Conservation (phyloP, 2,888 invertebrate species). For the Hypselothyrea guttata region DNA sequence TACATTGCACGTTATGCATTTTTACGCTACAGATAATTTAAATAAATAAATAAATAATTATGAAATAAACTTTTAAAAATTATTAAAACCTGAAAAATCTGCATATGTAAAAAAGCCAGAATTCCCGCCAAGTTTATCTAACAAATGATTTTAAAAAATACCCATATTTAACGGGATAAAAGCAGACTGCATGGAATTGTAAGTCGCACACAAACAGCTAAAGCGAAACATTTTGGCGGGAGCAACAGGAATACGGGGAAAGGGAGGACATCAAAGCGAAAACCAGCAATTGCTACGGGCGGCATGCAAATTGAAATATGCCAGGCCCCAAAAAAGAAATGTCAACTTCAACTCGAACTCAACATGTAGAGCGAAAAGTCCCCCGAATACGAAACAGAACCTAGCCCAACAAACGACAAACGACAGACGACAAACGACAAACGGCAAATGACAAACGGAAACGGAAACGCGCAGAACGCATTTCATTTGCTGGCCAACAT, state of each 20-base stretch:
- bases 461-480: conserved; percentile 60
- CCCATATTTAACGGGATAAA: too few species aligned
- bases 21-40: too few species aligned
- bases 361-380: background rate
- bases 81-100: too few species aligned
- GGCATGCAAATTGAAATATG: conserved; percentile 67
- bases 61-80: too few species aligned
- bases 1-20: too few species aligned
- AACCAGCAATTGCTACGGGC: conserved; percentile 69
- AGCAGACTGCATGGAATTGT: conserved; percentile 48
- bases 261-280: conserved; percentile 61
- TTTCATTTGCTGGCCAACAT: conserved; percentile 63
- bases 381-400: conserved; percentile 41
- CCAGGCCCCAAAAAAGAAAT: conserved; percentile 31
- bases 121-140: too few species aligned
- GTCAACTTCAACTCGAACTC: background rate
- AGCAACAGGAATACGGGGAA: conserved; percentile 25
- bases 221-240: conserved; percentile 31
- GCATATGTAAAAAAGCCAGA: too few species aligned
- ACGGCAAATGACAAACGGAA: conserved; percentile 28
- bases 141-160: too few species aligned
- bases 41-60: too few species aligned
- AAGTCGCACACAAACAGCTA: conserved; percentile 10
- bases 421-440: background rate
- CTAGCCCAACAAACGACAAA: conserved; percentile 44